Evolutionary conservation across 2,888 invertebrate species (phyloP), one percentile per base, ranked within the genome.

Genomic region (Camptogramma bilineatum): DNA sequence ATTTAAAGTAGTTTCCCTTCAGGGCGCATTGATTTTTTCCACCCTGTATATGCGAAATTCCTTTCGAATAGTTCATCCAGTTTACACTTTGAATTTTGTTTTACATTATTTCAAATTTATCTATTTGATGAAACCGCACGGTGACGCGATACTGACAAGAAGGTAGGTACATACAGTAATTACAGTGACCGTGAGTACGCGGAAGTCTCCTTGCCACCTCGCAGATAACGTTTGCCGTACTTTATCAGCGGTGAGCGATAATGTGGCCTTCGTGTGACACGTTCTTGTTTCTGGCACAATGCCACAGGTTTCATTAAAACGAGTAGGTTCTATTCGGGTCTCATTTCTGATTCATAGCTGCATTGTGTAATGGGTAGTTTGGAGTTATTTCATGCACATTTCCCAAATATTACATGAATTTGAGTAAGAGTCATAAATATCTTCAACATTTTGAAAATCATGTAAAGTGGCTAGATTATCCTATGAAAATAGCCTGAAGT

Each of bases 211-310:
- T 51, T 58, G 76, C 80, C 80, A 77, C 82, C 83, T 80, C 79
- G 75, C 81, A 86, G 88, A 90, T 90, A 91, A 89, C 86, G 86
- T 87, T 85, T 85, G 85, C 84, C 82, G 83, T 87, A 82, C 79
- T 82, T 87, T 88, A 90, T 89, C 88, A 88, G 77, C 76, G 73
- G 72, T 69, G 73, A 72, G 80, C 80, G 88, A 89, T 88, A 87
- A 84, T 74, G 76, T 75, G 85, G 73, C 88, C 87, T 89, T 88
- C 86, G 69, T 66, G 61, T 64, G 75, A 76, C 77, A 79, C 74
- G 74, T 74, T 75, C 74, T 65, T 60, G 56, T 66, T 60, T 69
- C 53, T 57, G 34, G 59, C 62, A 55, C 64, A 65, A 51, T 68
- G 54, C 62, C 52, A 53, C 48, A 53, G 53, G 58, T 51, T 16